Conservation (phyloP, 1,140 invertebrate species). For the Leptinotarsa lineolata region DNA sequence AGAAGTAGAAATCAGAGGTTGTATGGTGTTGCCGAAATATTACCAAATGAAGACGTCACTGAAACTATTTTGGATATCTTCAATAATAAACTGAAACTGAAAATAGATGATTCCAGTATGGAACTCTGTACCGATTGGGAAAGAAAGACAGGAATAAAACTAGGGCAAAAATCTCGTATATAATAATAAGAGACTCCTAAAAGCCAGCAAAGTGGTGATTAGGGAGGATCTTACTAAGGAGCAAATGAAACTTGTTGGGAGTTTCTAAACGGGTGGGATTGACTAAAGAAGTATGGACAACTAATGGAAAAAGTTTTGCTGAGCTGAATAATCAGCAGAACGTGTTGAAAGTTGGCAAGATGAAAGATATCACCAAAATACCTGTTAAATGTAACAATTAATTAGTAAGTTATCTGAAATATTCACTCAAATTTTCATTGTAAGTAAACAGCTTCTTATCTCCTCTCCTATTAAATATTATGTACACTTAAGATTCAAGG, state of each 20-base stretch:
- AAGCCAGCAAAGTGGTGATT: slow-evolving; percentile 12
- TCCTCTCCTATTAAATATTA: too few species aligned
- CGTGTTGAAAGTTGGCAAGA: not conserved
- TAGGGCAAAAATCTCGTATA: slow-evolving; percentile 11
- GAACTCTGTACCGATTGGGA: slow-evolving; percentile 7
- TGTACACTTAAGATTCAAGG: too few species aligned
- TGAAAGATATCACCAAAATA: slow-evolving; percentile 10
- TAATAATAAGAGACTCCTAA: slow-evolving; percentile 16
- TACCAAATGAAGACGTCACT: not conserved
- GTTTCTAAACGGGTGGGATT: slow-evolving; percentile 7
- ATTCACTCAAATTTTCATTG: not conserved
- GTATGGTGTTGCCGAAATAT: slow-evolving; percentile 5
- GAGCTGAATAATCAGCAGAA: slow-evolving; percentile 11
- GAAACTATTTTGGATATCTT: slow-evolving; percentile 7
- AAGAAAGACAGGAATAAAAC: slow-evolving; percentile 12
- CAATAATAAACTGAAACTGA: too few species aligned
- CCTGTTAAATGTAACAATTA: not conserved
- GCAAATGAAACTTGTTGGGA: not conserved
- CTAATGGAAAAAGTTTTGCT: not conserved
- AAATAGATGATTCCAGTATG: slow-evolving; percentile 3
- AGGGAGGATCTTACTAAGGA: slow-evolving; percentile 11
- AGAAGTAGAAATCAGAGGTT: slow-evolving; percentile 8
- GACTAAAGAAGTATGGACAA: slow-evolving; percentile 11
- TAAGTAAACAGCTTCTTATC: not conserved
- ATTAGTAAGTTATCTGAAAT: slow-evolving; percentile 3